Base-by-base conservation (phyloP, 1,140 invertebrate genomes). In the Lerema accius region DNA sequence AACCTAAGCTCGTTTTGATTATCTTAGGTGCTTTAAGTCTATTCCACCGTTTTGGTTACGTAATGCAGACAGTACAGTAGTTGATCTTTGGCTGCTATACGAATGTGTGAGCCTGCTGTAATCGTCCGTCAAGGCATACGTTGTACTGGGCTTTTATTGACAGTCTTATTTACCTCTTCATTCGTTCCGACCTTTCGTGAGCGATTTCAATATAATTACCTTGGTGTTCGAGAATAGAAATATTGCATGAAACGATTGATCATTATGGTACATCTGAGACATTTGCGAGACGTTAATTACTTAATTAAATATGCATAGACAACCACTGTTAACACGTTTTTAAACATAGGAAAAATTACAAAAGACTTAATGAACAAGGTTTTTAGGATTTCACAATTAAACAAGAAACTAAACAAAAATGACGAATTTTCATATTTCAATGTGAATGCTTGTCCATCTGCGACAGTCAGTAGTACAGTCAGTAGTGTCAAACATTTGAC, bases 181-280 rank as follows among this genome's bases (percentile, higher is more conserved):
- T 53, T 55, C 26, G 42, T 43, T 19, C n/a, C 14, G 46, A 65
- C 55, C 63, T 65, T 65, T 59, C 46, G 13, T 55, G 53, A n/a
- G 16, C 14, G 53, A 65, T 65, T 65, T 65, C 46, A 65, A 59
- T 65, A 26, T 50, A 55, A 59, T 67, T 65, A 46, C 67, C 59
- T 69, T 69, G 63, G 40, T 46, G 45, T 53, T 63, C n/a, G 62
- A 63, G 37, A 64, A 64, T 64, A 59, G 59, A 61, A 63, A 39
- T 51, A 65, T 58, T 51, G 53, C 48, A 65, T 13, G 39, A 51
- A 46, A 51, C 46, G 35, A 59, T 65, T 42, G 46, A 58, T 50
- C 42, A 49, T 58, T 63, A 46, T 46, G 15, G 51, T 23, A 49
- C 23, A 49, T 42, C 28, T 40, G 7, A 50, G 48, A 48, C 16